Evolutionary conservation across 2,113 vertebrate genomes (phyloP), one percentile per base, ranked within the genome.

Genomic region (Dromas ardeola): DNA sequence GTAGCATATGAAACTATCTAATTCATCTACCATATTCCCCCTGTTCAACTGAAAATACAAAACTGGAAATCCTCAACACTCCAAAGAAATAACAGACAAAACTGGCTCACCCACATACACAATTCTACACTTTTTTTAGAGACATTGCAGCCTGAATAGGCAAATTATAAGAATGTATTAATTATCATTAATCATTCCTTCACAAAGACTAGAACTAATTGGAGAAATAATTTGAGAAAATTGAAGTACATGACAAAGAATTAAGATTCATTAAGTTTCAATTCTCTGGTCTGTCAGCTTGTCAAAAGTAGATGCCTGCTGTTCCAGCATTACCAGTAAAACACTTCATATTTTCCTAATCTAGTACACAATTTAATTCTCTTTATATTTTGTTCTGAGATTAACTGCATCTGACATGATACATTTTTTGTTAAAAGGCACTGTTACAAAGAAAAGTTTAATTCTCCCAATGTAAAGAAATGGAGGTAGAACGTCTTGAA

Each of bases 151-250:
- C 59, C 70, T 81, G 93, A 96, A 95, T 96, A 98, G 97, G 96
- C 93, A 98, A 98, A 98, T 98, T 70, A 43, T 81, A 94, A 90
- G 86, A 90, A 97, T 90, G 89, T 95, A 96, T 97, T 96, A 97
- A 98, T 98, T 98, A 98, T 97, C 98, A 98, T 98, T 98, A 98
- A 96, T 97, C 96, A 97, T 97, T 96, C 96, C 96, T 97, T 97
- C 97, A 98, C 93, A 97, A 98, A 95, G 95, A 96, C 92, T 95
- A 81, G 93, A 96, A 96, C 96, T 97, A 98, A 98, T 98, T 98
- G 96, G 96, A 98, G 97, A 98, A 97, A 97, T 97, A 97, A 98
- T 98, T 98, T 96, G 96, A 96, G 97, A 91, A 97, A 97, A 97
- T 91, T 97, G 95, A 98, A 95, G 87, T 96, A 97, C 91, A 90